Percentiles rank a stretch among this genome's conserved stretches.
phyloP scores from a whole-genome alignment of 2,113 vertebrate species.

The Brachyhypopomus occidentalis region DNA sequence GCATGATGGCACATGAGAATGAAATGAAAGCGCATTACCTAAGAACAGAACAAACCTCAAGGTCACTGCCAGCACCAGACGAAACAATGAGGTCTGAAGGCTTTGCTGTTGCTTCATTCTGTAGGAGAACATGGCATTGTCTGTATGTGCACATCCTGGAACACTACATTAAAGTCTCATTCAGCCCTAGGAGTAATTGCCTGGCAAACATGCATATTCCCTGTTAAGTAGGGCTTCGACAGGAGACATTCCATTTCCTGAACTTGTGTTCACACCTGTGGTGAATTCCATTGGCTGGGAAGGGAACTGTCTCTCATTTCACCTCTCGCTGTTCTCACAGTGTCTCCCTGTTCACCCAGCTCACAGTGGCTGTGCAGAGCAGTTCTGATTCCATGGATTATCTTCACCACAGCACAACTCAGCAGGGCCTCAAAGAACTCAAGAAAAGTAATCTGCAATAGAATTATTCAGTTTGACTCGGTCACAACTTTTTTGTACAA shows the following conservation, averaged over 20 bases:
- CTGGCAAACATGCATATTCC: background rate
- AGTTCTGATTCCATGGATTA: constrained; percentile 47
- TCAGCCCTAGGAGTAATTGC: background rate
- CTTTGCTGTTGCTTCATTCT: constrained; percentile 27
- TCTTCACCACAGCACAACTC: constrained; percentile 74
- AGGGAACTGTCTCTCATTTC: background rate
- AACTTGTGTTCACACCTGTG: constrained; percentile 43
- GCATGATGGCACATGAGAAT: background rate
- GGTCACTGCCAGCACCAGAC: background rate
- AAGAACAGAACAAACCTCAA: constrained; percentile 32
- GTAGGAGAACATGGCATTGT: background rate
- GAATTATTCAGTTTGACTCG: background rate
- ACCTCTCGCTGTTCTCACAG: background rate
- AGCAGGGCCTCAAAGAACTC: constrained; percentile 93
- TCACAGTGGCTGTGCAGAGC: background rate
- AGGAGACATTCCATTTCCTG: background rate
- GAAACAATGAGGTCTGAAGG: background rate
- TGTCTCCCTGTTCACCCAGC: background rate
- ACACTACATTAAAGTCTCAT: background rate
- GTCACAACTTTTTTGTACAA: background rate
- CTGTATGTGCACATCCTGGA: background rate
- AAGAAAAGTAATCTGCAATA: constrained; percentile 85
- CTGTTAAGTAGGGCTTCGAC: background rate
- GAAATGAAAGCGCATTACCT: background rate
- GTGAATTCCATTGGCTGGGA: background rate